Conservation (phyloP, 2,797 vertebrate genomes). For the Crocodylus rhombifer region DNA sequence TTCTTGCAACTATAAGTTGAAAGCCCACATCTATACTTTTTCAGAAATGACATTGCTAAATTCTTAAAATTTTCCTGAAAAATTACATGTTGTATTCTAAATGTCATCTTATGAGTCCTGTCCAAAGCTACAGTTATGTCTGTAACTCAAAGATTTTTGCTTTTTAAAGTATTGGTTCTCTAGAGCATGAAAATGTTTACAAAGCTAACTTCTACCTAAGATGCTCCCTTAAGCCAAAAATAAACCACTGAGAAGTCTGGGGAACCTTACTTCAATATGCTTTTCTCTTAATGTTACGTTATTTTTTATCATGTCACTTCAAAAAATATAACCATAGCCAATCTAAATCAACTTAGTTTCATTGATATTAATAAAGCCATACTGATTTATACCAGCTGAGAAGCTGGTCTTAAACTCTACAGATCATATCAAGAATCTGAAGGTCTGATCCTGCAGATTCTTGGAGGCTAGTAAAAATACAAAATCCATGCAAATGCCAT, state of each 20-base stretch:
- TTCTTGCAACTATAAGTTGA: not conserved
- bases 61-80: not conserved
- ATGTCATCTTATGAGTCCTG: not conserved
- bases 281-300: not conserved
- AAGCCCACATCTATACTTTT: not conserved
- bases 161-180: not conserved
- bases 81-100: accelerated
- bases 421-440: not conserved
- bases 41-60: not conserved
- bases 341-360: not conserved
- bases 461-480: accelerated
- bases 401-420: not conserved
- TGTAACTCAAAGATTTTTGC: not conserved
- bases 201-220: not conserved
- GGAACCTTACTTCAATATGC: not conserved
- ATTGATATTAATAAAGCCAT: not conserved
- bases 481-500: accelerated
- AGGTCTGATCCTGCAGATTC: not conserved
- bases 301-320: accelerated
- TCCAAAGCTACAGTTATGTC: not conserved
- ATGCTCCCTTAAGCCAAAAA: not conserved
- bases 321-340: not conserved
- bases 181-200: not conserved
- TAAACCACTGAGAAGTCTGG: accelerated
- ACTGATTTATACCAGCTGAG: not conserved